These are phyloP conservation scores for Elgonia sp. DNA, from an alignment of 2,888 invertebrate genomes.

Conservation along the genomic window DNA sequence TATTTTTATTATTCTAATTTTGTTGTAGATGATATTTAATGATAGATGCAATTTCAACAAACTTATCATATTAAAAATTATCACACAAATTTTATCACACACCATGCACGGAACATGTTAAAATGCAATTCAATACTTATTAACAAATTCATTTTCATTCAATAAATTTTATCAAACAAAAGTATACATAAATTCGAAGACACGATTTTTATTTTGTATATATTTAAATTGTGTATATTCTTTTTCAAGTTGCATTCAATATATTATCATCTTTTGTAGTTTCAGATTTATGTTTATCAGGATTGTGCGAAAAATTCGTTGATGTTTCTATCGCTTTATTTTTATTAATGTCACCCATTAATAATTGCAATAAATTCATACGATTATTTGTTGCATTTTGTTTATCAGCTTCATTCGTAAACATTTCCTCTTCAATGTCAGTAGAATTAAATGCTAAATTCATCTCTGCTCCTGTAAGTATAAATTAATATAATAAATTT, in stretches of 20 bases:
- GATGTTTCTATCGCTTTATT: neutral
- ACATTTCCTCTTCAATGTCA: conserved; percentile 2
- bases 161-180: neutral
- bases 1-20: too few species aligned
- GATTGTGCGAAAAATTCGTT: conserved; percentile 15
- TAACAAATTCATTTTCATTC: neutral
- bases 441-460: neutral
- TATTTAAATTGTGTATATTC: too few species aligned
- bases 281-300: neutral
- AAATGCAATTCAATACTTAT: conserved; percentile 19
- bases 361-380: conserved; percentile 21
- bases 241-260: too few species aligned
- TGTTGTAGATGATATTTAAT: too few species aligned
- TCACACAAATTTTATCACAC: too few species aligned
- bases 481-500: too few species aligned
- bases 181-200: neutral
- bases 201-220: neutral
- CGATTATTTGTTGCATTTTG: conserved; percentile 16
- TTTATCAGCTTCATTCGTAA: neutral
- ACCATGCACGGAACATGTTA: too few species aligned
- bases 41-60: too few species aligned
- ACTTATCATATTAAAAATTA: too few species aligned
- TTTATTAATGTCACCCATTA: neutral
- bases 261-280: too few species aligned
- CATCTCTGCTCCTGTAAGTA: neutral